These are phyloP conservation scores for Exocentrus adspersus DNA, from an alignment of 2,888 invertebrate genomes.

Conservation along the genomic window DNA sequence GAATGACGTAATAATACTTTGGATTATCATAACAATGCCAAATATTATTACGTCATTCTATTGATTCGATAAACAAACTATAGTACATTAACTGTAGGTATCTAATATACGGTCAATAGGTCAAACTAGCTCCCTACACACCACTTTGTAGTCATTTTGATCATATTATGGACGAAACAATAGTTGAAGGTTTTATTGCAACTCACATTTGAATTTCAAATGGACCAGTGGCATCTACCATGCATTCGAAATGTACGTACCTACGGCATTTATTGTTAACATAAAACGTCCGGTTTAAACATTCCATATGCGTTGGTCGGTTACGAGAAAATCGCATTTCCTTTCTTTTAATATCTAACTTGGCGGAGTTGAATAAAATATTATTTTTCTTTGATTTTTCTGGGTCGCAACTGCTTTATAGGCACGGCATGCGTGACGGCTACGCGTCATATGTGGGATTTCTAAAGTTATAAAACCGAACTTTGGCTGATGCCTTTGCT, in stretches of 20 bases:
- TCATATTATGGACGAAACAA: background rate
- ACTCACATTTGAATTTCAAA: conserved; percentile 1
- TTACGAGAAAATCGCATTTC: conserved; percentile 41
- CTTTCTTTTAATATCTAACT: conserved; percentile 39
- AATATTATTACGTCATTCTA: too few relatives aligned
- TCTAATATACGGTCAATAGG: too few relatives aligned
- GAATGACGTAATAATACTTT: too few relatives aligned
- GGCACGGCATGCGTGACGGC: conserved; percentile 44
- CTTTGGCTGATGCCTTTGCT: conserved; percentile 11
- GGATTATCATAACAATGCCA: too few relatives aligned
- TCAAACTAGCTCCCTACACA: too few relatives aligned
- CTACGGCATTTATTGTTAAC: conserved; percentile 14
- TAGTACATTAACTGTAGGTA: too few relatives aligned
- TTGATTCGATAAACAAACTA: too few relatives aligned
- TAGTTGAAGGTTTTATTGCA: background rate
- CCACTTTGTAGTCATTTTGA: background rate
- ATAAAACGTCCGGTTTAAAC: conserved; percentile 24
- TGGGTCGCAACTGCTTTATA: conserved; percentile 36
- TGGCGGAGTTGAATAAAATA: conserved; percentile 42
- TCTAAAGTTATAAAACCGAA: conserved; percentile 45
- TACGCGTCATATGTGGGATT: conserved; percentile 46
- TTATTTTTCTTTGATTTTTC: conserved; percentile 34
- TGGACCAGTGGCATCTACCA: background rate
- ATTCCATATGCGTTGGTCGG: conserved; percentile 33
- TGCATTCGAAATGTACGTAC: background rate